phyloP scores from a whole-genome alignment of 2,797 vertebrate genomes.

The Ctenochaetus hawaiiensis region DNA sequence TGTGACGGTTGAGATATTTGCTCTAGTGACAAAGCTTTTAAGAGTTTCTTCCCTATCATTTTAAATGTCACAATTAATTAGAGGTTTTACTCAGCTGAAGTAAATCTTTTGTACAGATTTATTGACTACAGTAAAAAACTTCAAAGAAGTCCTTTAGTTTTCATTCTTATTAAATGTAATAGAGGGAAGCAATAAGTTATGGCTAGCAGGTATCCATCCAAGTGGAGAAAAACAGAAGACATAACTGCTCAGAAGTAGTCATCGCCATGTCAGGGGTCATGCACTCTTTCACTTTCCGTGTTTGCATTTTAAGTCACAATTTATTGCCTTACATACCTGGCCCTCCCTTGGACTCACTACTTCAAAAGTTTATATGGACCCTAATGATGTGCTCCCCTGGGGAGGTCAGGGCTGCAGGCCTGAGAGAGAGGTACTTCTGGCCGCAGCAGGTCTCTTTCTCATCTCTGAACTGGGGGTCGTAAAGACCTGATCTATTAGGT shows the following conservation, averaged over 20 bases:
- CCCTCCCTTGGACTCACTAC: constrained; percentile 70
- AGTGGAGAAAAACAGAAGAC: constrained; percentile 73
- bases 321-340: constrained; percentile 81
- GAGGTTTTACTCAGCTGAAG: constrained; percentile 35
- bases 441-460: constrained; percentile 68
- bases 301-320: constrained; percentile 80
- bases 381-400: constrained; percentile 65
- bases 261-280: constrained; percentile 72
- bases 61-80: constrained; percentile 69
- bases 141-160: constrained; percentile 69
- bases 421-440: constrained; percentile 66
- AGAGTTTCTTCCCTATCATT: constrained; percentile 59
- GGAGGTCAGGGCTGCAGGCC: constrained; percentile 67
- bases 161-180: constrained; percentile 52
- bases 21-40: constrained; percentile 47
- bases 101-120: constrained; percentile 56
- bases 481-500: constrained; percentile 79
- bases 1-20: constrained; percentile 36
- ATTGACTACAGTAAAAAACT: constrained; percentile 54
- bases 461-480: constrained; percentile 75
- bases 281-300: constrained; percentile 77
- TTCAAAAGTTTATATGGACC: constrained; percentile 83
- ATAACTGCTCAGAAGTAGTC: constrained; percentile 65
- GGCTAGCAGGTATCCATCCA: constrained; percentile 72
- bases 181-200: constrained; percentile 70